Percentiles rank a stretch among this genome's conserved stretches.
Conservation (phyloP, 2,888 invertebrate species). For the Bedellia somnulentella region DNA sequence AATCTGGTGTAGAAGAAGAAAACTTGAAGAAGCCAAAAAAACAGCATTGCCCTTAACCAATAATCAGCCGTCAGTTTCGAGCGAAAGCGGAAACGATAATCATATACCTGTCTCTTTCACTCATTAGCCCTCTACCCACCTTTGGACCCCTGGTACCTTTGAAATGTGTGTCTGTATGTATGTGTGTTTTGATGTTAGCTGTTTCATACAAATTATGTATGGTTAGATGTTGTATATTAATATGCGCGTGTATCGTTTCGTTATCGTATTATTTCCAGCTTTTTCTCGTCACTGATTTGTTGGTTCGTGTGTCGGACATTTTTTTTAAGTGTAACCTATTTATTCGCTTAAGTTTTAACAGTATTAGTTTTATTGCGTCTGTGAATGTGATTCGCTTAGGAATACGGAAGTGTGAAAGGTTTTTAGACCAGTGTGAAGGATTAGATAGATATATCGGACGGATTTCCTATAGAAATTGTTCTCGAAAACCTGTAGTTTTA, state of each 20-base stretch:
- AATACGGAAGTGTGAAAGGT: constrained; percentile 4
- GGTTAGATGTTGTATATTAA: constrained; percentile 2
- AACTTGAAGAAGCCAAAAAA: constrained; percentile 79
- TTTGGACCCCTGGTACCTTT: constrained; percentile 20
- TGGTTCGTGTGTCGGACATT: constrained; percentile 10
- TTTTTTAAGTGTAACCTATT: constrained; percentile 6
- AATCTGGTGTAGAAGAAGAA: constrained; percentile 71
- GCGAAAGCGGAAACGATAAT: constrained; percentile 31
- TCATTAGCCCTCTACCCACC: constrained; percentile 14
- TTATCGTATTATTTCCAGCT: constrained; percentile 7
- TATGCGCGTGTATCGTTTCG: constrained; percentile 2
- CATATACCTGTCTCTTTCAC: constrained; percentile 10
- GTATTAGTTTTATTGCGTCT: constrained; percentile 21
- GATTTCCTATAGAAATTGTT: constrained; percentile 19
- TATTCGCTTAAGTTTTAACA: constrained; percentile 19
- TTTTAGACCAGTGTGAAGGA: not conserved
- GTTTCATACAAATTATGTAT: not conserved
- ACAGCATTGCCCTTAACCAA: constrained; percentile 72
- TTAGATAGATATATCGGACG: constrained; percentile 10
- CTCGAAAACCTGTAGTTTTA: constrained; percentile 41
- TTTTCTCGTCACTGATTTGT: constrained; percentile 11
- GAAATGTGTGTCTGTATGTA: not conserved
- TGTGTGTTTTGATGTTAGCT: not conserved
- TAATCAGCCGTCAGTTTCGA: constrained; percentile 46
- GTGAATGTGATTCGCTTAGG: constrained; percentile 11